Evolutionary conservation across 2,888 invertebrate genomes (phyloP), one percentile per base, ranked within the genome.

Genomic region (Drosophila rubida): DNA sequence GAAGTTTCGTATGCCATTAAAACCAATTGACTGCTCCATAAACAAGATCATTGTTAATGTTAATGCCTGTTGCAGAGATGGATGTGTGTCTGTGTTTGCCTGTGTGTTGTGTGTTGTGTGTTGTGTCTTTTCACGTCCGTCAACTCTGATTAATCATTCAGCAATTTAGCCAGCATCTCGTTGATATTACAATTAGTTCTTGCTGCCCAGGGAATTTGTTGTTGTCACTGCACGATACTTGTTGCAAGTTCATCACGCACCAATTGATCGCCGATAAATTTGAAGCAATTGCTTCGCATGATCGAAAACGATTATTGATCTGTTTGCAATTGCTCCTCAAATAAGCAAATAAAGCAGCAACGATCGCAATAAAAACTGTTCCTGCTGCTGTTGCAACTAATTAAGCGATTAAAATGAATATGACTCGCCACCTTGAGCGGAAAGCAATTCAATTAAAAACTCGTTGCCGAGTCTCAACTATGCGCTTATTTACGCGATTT

Each of bases 1-100:
- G 79, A 85, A 85, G 76, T 65, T 63, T 53, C 44, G 9, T 22
- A 78, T 54, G 69, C 64, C 51, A 69, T 79, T 53, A 63, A 78
- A 75, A 62, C 42, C 25, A 42, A 22, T 9, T 79, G 74, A 65
- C 75, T 60, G 73, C 61, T 46, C 16, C 55, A 64, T 74, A 82
- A 80, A 74, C 64, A 62, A 64, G 63, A 62, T 32, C 32, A 64
- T 49, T 49, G 22, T 35, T 27, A 3, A 50, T 14, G 35, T 14
- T 37, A 19, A 39, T 59, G 50, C 32, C 51, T 48, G 35, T n/a
- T n/a, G n/a, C n/a, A n/a, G n/a, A n/a, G n/a, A 55, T 76, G 60
- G 54, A 85, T 79, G 66, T 35, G 5, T 81, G n/a, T n/a, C n/a
- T n/a, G n/a, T n/a, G n/a, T n/a, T n/a, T n/a, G n/a, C n/a, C n/a